A percentile compares a stretch with the other conserved stretches of the same genome.
These are phyloP conservation scores for Beris morrisii DNA, from an alignment of 2,888 invertebrate genomes.

Conservation along the genomic window DNA sequence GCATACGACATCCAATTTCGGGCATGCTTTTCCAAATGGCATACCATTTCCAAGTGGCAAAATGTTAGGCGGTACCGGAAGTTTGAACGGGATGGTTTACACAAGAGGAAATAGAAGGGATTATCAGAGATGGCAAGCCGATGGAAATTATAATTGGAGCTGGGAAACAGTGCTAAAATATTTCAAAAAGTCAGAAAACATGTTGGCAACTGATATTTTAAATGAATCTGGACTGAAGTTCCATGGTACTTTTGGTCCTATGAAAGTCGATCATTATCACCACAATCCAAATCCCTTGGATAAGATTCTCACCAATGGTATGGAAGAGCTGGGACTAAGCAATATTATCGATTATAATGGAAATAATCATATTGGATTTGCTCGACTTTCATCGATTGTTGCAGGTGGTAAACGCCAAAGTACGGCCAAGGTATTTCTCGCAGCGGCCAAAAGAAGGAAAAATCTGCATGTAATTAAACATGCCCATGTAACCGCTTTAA, in stretches of 20 bases:
- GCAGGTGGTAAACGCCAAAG: conserved; percentile 59
- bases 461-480: conserved; percentile 61
- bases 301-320: conserved; percentile 57
- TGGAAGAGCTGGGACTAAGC: conserved; percentile 59
- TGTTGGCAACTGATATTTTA: conserved; percentile 14
- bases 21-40: no score
- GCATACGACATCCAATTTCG: no score
- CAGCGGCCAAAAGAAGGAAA: conserved; percentile 42
- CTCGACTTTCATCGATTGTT: conserved; percentile 61
- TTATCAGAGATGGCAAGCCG: conserved; percentile 62
- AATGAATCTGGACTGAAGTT: not conserved
- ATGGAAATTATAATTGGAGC: conserved; percentile 65
- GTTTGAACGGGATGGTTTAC: conserved; percentile 57
- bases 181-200: conserved; percentile 70
- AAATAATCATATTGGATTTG: conserved; percentile 60
- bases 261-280: conserved; percentile 57
- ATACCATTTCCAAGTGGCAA: conserved; percentile 4
- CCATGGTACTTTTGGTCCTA: conserved; percentile 59
- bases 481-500: conserved; percentile 55
- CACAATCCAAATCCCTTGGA: conserved; percentile 53
- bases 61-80: conserved; percentile 15
- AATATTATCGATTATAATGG: conserved; percentile 65
- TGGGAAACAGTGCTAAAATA: conserved; percentile 73
- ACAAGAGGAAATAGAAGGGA: conserved; percentile 62
- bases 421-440: conserved; percentile 61